Percentiles rank a stretch among this genome's conserved stretches.
These are phyloP conservation scores for Junonia oenone DNA, from an alignment of 2,888 invertebrate genomes.

Conservation along the genomic window DNA sequence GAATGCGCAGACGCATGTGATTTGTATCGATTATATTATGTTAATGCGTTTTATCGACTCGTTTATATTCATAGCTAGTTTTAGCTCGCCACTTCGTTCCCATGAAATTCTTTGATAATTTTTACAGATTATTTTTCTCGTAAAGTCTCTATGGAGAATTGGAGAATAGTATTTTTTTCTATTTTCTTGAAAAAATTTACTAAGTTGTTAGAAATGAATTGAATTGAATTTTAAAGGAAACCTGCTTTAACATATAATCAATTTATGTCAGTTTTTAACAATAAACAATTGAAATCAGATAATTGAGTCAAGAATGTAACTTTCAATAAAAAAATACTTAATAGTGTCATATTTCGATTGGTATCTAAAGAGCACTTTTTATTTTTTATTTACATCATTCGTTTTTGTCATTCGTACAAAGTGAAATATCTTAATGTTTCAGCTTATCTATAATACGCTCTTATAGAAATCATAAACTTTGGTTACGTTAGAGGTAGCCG, in stretches of 20 bases:
- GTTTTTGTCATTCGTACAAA: not conserved
- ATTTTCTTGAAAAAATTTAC: too few species aligned
- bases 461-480: slow-evolving; percentile 11
- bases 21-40: slow-evolving; percentile 50
- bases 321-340: too few species aligned
- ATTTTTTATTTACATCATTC: too few species aligned
- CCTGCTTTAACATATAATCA: too few species aligned
- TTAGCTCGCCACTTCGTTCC: not conserved
- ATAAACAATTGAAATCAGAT: too few species aligned
- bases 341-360: too few species aligned
- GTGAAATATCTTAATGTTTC: not conserved
- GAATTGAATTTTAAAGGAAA: too few species aligned
- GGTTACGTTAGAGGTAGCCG: slow-evolving; percentile 7
- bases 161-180: too few species aligned
- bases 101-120: not conserved
- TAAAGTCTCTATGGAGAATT: not conserved
- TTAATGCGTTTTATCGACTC: slow-evolving; percentile 60
- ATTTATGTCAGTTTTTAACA: too few species aligned
- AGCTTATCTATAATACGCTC: not conserved
- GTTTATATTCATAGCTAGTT: slow-evolving; percentile 5
- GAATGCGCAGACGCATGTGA: slow-evolving; percentile 49
- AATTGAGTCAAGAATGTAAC: too few species aligned
- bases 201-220: too few species aligned
- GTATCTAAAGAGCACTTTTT: too few species aligned
- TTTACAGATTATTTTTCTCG: not conserved